A percentile compares a stretch with the other conserved stretches of the same genome.
Evolutionary conservation across 2,113 vertebrate genomes (phyloP).

Genomic region (Cynoglossus semilaevis): DNA sequence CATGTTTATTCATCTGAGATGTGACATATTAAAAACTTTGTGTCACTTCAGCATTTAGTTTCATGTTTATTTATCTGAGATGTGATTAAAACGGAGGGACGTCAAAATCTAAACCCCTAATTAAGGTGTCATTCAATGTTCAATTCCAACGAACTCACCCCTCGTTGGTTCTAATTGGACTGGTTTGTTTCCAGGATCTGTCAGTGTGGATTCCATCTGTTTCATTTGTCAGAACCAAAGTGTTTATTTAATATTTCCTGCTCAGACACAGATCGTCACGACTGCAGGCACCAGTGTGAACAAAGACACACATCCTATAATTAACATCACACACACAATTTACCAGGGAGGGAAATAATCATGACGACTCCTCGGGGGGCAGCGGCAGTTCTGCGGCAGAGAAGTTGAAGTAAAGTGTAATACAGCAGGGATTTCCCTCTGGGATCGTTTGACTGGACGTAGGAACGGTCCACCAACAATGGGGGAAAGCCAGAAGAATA

Average conservation of each 20-base stretch:
- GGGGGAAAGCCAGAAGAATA: slow-evolving; percentile 35
- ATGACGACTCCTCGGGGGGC: slow-evolving; percentile 65
- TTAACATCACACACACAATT: slow-evolving; percentile 64
- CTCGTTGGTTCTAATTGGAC: too few relatives aligned
- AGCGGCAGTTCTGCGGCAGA: slow-evolving; percentile 27
- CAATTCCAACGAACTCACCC: too few relatives aligned
- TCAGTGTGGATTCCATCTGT: slow-evolving; percentile 24
- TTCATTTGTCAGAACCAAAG: slow-evolving; percentile 40
- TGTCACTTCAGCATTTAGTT: too few relatives aligned
- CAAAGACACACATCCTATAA: slow-evolving; percentile 62
- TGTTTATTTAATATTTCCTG: slow-evolving; percentile 64
- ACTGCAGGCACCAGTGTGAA: slow-evolving; percentile 51
- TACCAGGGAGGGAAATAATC: slow-evolving; percentile 52
- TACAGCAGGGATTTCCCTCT: slow-evolving; percentile 54
- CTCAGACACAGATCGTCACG: slow-evolving; percentile 54
- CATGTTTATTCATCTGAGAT: too few relatives aligned
- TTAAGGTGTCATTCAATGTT: too few relatives aligned
- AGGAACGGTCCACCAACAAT: slow-evolving; percentile 49
- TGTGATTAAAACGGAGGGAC: too few relatives aligned
- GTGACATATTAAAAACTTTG: too few relatives aligned
- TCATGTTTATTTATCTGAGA: too few relatives aligned
- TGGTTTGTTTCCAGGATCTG: slow-evolving; percentile 12
- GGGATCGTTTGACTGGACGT: slow-evolving; percentile 18
- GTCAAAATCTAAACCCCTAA: too few relatives aligned
- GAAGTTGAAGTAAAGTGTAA: slow-evolving; percentile 43